These are phyloP conservation scores for Microcebus lehilahytsara DNA, from an alignment of 2,113 vertebrate genomes.

Conservation along the genomic window DNA sequence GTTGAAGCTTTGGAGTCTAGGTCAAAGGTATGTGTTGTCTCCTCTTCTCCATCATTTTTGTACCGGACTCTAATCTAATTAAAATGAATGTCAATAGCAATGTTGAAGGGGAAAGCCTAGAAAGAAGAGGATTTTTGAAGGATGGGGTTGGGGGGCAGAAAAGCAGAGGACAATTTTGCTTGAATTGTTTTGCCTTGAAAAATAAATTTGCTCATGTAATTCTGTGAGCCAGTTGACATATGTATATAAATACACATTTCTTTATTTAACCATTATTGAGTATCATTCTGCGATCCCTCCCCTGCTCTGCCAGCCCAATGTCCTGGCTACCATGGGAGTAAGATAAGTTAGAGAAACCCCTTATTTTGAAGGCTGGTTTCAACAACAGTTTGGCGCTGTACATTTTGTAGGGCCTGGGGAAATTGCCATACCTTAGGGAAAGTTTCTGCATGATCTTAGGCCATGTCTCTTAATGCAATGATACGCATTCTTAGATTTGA, in stretches of 20 bases:
- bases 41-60: neutral
- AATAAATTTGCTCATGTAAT: neutral
- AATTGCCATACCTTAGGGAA: neutral
- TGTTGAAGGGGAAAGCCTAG: neutral
- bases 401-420: neutral
- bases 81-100: neutral
- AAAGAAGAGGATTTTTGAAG: slow-evolving; percentile 11
- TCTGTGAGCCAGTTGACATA: neutral
- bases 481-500: neutral
- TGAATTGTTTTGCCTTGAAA: slow-evolving; percentile 18
- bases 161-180: neutral
- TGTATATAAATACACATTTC: neutral
- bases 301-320: neutral
- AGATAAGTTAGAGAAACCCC: neutral
- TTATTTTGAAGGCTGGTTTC: neutral
- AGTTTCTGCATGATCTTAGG: neutral
- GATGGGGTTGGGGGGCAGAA: neutral
- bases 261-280: neutral
- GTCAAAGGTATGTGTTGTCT: neutral
- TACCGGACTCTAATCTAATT: neutral
- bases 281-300: neutral
- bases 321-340: neutral
- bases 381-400: neutral
- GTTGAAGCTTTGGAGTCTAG: neutral
- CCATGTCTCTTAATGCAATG: neutral